phyloP scores from a whole-genome alignment of 2,888 invertebrate genomes.

The Drosophila helvetica region DNA sequence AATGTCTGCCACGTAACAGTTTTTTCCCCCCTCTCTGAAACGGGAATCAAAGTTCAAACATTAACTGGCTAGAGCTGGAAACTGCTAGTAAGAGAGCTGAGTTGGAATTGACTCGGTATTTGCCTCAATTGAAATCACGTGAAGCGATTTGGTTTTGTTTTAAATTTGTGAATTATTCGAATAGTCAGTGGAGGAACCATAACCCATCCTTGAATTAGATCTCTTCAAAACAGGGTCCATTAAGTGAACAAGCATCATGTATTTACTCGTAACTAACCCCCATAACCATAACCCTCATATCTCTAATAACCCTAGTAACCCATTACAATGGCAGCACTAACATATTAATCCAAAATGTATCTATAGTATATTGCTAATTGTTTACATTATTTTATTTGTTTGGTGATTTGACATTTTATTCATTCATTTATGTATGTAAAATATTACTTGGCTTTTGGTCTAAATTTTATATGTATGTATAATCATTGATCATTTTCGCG shows the following conservation, averaged over 20 bases:
- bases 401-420: not conserved
- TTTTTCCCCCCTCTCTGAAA: not conserved
- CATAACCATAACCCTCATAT: not conserved
- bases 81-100: not conserved
- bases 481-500: slow-evolving; percentile 2
- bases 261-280: not conserved
- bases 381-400: not conserved
- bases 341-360: not conserved
- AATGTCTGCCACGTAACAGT: slow-evolving; percentile 2
- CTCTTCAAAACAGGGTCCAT: not conserved
- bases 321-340: not conserved
- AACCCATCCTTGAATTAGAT: not conserved
- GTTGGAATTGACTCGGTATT: not conserved
- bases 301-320: not conserved
- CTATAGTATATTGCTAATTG: not conserved
- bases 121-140: not conserved
- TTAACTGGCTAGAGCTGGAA: not conserved
- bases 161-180: not conserved
- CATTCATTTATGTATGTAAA: not conserved
- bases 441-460: not conserved
- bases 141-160: not conserved
- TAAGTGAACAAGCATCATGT: not conserved
- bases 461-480: not conserved
- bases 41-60: not conserved
- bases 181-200: not conserved